A percentile compares a stretch with the other conserved stretches of the same genome.
phyloP scores from a whole-genome alignment of 2,797 vertebrate genomes.

The Antrozous pallidus region DNA sequence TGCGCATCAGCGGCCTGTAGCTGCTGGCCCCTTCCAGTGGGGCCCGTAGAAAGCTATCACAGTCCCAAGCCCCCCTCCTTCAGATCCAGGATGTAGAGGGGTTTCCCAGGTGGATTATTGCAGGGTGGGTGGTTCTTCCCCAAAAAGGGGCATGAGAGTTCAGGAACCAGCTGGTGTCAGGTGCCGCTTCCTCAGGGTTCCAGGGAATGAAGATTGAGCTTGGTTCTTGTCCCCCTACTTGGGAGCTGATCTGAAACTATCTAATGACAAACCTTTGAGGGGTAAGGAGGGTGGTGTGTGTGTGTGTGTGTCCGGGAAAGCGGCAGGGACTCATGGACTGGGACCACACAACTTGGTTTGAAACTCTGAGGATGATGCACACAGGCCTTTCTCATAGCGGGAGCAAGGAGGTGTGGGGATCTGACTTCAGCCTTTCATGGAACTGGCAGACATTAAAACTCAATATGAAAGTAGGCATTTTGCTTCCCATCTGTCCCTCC shows the following conservation, averaged over 20 bases:
- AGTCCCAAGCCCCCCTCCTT: background rate
- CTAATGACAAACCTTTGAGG: background rate
- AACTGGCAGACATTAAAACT: background rate
- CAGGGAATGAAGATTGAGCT: too few relatives aligned
- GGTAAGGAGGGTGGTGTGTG: too few relatives aligned
- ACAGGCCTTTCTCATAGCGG: background rate
- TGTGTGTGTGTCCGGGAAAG: too few relatives aligned
- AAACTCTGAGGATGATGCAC: background rate
- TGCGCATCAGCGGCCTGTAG: conserved; percentile 72
- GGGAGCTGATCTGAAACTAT: background rate
- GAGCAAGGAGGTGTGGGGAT: too few relatives aligned
- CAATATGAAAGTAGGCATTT: background rate
- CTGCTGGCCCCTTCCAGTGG: conserved; percentile 88
- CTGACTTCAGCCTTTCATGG: background rate
- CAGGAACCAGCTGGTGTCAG: too few relatives aligned
- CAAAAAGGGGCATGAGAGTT: too few relatives aligned
- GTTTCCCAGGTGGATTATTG: too few relatives aligned
- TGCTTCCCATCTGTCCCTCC: background rate
- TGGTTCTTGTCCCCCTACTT: too few relatives aligned
- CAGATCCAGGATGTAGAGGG: too few relatives aligned
- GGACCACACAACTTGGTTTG: background rate
- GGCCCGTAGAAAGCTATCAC: conserved; percentile 48
- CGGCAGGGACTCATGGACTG: background rate
- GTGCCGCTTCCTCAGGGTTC: too few relatives aligned
- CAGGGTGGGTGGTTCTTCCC: too few relatives aligned